Conservation (phyloP, 2,888 invertebrate species). For the Serrognathus titanus region DNA sequence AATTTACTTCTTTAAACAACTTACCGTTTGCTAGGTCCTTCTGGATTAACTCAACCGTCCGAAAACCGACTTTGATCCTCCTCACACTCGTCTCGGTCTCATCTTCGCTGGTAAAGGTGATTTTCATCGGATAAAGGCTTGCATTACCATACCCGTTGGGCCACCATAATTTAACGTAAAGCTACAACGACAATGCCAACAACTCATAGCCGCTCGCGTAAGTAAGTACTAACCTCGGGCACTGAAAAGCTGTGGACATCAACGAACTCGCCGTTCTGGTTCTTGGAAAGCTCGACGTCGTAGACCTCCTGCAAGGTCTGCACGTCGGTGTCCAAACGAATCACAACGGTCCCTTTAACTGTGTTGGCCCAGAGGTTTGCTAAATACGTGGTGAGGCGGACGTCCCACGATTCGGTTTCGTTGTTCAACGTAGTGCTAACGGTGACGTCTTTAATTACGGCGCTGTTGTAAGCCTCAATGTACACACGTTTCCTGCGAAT, state of each 20-base stretch:
- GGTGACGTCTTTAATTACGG: constrained; percentile 62
- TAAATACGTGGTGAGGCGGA: constrained; percentile 45
- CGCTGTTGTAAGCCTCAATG: constrained; percentile 62
- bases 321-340: constrained; percentile 26
- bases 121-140: constrained; percentile 66
- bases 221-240: constrained; percentile 27
- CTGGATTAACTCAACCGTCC: constrained; percentile 81
- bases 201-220: too few species aligned
- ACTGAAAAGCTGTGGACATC: constrained; percentile 18
- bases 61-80: constrained; percentile 74
- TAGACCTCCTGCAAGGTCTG: constrained; percentile 18
- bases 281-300: constrained; percentile 20
- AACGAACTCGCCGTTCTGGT: constrained; percentile 41
- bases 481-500: constrained; percentile 62
- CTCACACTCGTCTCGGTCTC: constrained; percentile 48
- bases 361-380: constrained; percentile 28
- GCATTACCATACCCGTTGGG: constrained; percentile 89
- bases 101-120: constrained; percentile 49
- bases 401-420: constrained; percentile 13
- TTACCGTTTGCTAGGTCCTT: constrained; percentile 38
- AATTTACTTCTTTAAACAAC: too few species aligned
- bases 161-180: constrained; percentile 77
- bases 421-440: constrained; percentile 23
- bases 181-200: constrained; percentile 37
- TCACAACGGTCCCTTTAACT: constrained; percentile 28